These are phyloP conservation scores for rabbit (Oryctolagus cuniculus) DNA, from an alignment of 2,113 vertebrate genomes.

Conservation along the genomic window mOryCun1.1 NC_091436.1:70934501-70935000, in stretches of 20 bases:
- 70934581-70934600: neutral
- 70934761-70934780: neutral
- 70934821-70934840: slow-evolving; percentile 6
- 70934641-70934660: neutral
- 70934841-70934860: neutral
- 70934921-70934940: neutral
- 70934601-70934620: slow-evolving; percentile 22
- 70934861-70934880: slow-evolving; percentile 18
- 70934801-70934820: slow-evolving; percentile 19
- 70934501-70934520: neutral
- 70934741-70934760: slow-evolving; percentile 34
- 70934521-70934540: slow-evolving; percentile 7
- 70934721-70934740: neutral
- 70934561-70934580: neutral
- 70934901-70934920: neutral
- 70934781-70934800: slow-evolving; percentile 48
- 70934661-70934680: neutral
- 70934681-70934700: neutral
- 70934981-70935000: neutral
- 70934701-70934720: slow-evolving; percentile 29
- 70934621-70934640: neutral
- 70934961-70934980: slow-evolving; percentile 13
- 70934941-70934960: neutral
- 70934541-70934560: neutral
- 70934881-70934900: neutral